Evolutionary conservation across 2,113 vertebrate species (phyloP).

Genomic region (Alaudala cheleensis): DNA sequence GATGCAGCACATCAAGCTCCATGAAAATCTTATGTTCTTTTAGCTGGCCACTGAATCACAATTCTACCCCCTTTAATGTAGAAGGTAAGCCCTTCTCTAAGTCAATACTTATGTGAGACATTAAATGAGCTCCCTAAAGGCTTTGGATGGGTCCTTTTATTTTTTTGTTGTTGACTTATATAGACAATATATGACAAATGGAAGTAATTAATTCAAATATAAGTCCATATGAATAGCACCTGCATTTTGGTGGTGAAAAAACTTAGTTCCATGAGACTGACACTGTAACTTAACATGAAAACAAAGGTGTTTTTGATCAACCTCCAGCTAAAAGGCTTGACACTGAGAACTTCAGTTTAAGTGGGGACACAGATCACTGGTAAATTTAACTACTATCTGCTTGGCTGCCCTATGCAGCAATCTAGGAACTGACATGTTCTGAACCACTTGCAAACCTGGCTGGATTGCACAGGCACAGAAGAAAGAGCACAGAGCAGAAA

Average conservation of each 20-base stretch:
- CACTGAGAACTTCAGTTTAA: neutral
- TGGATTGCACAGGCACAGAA: neutral
- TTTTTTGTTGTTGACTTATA: neutral
- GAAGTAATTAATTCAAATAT: neutral
- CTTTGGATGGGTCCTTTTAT: neutral
- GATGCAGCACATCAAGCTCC: neutral
- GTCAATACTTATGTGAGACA: neutral
- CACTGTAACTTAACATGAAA: neutral
- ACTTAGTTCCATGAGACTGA: neutral
- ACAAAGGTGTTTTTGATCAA: neutral
- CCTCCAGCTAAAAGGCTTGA: neutral
- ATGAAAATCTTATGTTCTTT: neutral
- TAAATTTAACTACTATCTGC: neutral
- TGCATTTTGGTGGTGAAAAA: neutral
- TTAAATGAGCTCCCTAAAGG: neutral
- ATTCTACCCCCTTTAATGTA: neutral
- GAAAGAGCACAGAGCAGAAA: neutral
- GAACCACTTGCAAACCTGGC: neutral
- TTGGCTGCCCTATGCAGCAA: neutral
- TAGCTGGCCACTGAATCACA: neutral
- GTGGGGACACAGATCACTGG: neutral
- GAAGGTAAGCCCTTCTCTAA: neutral
- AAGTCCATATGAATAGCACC: neutral
- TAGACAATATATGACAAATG: neutral
- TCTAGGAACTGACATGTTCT: neutral